Base-by-base conservation (phyloP, 2,797 vertebrate species). In the Catostomus latipinnis region DNA sequence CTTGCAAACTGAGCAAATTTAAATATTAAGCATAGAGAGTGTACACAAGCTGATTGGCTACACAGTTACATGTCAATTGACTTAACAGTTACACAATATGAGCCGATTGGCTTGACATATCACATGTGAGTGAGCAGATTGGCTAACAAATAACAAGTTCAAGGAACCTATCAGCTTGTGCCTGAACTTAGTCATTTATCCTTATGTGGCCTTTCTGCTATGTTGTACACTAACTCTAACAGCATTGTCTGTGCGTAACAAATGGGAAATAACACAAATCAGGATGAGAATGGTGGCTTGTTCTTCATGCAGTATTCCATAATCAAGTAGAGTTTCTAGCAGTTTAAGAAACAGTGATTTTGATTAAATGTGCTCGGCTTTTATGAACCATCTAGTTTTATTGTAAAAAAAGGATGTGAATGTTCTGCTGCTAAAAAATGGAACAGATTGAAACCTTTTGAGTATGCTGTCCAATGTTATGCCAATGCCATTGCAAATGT, bases 401-500 rank as follows among this genome's bases (percentile, higher is more conserved):
- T 54, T 53, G 10, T 63, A 45, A 54, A 48, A 61, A 76, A 69
- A 68, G 14, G 4, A 69, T 78, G 9, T 52, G 54, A 43, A 50
- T 62, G 57, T 13, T 57, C 7, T 66, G 14, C 7, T 58, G 53
- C 14, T 58, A 10, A 10, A 18, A 48, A 9, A 76, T 34, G 34
- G 34, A 4, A 34, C n/a, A 53, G n/a, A 52, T 8, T 34, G 56
- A 52, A n/a, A 50, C 48, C 8, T 14, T 63, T 22, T 70, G 49
- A 62, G 67, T 46, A 4, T 71, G 46, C 2, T 6, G 52, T 48
- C 62, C 43, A 76, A n/a, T 66, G 62, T 57, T 13, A 46, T 46
- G 0, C 16, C 76, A 45, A 53, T 11, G 0, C 8, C 56, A n/a
- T 14, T 62, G 58, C 34, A 57, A 52, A 65, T 57, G 57, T 78